Conservation (phyloP, 2,888 invertebrate genomes). For the Perizoma affinitatum region DNA sequence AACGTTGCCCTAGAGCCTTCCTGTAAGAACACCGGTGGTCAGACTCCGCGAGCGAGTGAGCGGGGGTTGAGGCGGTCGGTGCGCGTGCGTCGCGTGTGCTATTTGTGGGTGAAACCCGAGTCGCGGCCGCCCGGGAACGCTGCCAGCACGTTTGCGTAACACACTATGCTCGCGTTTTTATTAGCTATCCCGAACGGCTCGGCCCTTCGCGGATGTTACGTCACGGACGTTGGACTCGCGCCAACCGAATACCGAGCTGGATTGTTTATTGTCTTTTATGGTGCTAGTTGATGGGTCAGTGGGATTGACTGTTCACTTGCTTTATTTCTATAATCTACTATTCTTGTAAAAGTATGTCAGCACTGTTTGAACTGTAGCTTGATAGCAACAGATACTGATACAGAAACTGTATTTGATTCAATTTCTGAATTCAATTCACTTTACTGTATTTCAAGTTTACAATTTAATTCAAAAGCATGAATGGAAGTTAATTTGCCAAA, state of each 20-base stretch:
- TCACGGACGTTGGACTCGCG: slow-evolving; percentile 73
- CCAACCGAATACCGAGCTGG: slow-evolving; percentile 76
- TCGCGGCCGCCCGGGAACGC: slow-evolving; percentile 75
- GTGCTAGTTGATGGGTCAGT: slow-evolving; percentile 72
- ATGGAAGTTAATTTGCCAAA: neutral
- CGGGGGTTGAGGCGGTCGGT: slow-evolving; percentile 40
- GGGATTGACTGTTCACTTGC: slow-evolving; percentile 50
- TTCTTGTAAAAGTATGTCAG: neutral
- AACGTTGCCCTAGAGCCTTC: slow-evolving; percentile 91
- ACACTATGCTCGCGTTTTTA: slow-evolving; percentile 73
- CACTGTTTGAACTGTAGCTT: too few relatives aligned
- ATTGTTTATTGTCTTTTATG: slow-evolving; percentile 81
- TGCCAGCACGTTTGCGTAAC: slow-evolving; percentile 82
- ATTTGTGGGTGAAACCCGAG: slow-evolving; percentile 82
- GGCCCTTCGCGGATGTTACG: slow-evolving; percentile 78
- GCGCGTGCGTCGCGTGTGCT: slow-evolving; percentile 64
- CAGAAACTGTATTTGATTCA: slow-evolving; percentile 10
- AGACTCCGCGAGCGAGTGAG: slow-evolving; percentile 50
- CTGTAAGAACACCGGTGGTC: slow-evolving; percentile 78
- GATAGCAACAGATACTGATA: neutral
- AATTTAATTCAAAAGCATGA: slow-evolving; percentile 3
- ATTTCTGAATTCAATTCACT: slow-evolving; percentile 16
- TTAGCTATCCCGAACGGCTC: slow-evolving; percentile 70
- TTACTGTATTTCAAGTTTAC: neutral
- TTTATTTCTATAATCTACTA: slow-evolving; percentile 29